A percentile compares a stretch with the other conserved stretches of the same genome.
Evolutionary conservation across 2,797 vertebrate species (phyloP).

Genomic region (Melanotaenia trifasciata): DNA sequence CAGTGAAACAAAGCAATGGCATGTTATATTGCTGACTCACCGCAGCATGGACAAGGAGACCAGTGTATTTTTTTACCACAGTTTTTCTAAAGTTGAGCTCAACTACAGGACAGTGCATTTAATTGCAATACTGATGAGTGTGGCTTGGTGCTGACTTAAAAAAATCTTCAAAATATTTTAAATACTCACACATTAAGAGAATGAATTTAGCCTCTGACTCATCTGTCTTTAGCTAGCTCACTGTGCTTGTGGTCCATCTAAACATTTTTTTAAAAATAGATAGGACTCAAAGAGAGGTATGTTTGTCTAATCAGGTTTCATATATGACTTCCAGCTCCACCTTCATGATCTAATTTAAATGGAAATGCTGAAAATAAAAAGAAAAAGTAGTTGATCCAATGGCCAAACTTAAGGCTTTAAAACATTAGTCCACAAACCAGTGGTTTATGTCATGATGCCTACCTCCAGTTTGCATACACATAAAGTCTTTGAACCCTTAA

Average conservation of each 20-base stretch:
- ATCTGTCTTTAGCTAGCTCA: neutral
- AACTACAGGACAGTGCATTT: neutral
- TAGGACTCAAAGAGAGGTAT: neutral
- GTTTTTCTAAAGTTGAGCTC: neutral
- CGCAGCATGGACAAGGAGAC: neutral
- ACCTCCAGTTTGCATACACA: neutral
- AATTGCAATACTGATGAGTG: neutral
- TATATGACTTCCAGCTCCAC: neutral
- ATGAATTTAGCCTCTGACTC: neutral
- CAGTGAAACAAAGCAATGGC: neutral
- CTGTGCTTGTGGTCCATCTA: neutral
- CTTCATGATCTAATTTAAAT: neutral
- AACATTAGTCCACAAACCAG: neutral
- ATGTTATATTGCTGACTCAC: neutral
- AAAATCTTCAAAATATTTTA: neutral
- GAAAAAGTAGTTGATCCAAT: neutral
- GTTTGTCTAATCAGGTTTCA: neutral
- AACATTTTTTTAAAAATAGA: neutral
- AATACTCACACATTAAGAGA: neutral
- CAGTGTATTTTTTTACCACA: neutral
- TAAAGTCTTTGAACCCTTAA: neutral
- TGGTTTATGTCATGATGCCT: neutral
- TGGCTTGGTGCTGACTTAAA: neutral
- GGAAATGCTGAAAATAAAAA: neutral
- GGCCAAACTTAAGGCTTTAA: neutral